Base-by-base conservation (phyloP, 2,113 vertebrate species). In the Seriola rivoliana region DNA sequence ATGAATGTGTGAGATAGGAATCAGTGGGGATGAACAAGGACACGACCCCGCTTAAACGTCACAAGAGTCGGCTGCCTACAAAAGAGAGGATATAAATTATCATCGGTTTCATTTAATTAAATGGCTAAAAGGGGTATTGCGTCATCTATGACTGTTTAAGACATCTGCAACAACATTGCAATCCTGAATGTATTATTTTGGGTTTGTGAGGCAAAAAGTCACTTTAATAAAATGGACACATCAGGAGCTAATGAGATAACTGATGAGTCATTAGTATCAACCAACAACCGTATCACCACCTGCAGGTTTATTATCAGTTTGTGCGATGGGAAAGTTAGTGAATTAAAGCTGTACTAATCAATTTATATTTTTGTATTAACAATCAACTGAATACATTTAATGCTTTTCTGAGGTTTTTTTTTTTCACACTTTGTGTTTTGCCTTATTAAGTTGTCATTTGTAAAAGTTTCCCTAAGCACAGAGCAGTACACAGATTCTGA, bases 1-100 rank as follows among this genome's bases (percentile, higher is more conserved):
- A 84, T 78, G 48, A 75, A 52, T 78, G 40, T 60, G 59, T 29
- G 52, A 50, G 48, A 73, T 71, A 13, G 13, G 57, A 70, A 70
- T 82, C 32, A 74, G 17, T 52, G 34, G 21, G 54, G 48, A 68
- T 62, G 8, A 75, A 87, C 23, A 12, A 36, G 23, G 57, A 48
- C 13, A 10, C 11, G 59, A 32, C 17, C 9, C 17, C 21, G 23
- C 70, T 57, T 23, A 16, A 16, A 52, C 65, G 57, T 40, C 36
- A n/a, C 4, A 57, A 32, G n/a, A 38, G 50, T 25, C 44, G 23
- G 44, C 25, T 60, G 36, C 8, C 12, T 36, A 21, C 2, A 66
- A 54, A 60, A 75, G 11, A 42, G 19, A 62, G 14, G 32, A 13
- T 3, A 32, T 67, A 3, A 29, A 23, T 66, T 54, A 62, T 67